These are phyloP conservation scores for Asbolus verrucosus DNA, from an alignment of 1,140 invertebrate species.

Conservation along the genomic window DNA sequence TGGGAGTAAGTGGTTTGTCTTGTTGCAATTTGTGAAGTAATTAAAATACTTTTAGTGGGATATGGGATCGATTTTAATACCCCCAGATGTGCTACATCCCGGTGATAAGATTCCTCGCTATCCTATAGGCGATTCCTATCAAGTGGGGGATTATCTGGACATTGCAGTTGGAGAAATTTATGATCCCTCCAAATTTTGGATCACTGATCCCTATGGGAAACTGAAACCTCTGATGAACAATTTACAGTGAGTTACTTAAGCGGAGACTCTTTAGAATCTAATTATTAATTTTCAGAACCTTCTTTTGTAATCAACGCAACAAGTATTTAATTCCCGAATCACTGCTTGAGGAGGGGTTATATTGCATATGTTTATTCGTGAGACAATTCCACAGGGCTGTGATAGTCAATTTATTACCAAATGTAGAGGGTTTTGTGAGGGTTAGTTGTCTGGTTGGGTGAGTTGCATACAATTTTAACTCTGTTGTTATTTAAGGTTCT, in stretches of 20 bases:
- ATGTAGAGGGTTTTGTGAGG: constrained; percentile 44
- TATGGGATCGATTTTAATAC: too few relatives aligned
- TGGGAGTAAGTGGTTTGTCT: too few relatives aligned
- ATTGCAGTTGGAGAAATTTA: constrained; percentile 56
- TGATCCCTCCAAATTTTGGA: constrained; percentile 61
- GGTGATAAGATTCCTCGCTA: constrained; percentile 50
- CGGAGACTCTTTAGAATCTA: not conserved
- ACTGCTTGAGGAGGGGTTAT: constrained; percentile 52
- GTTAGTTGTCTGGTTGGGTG: constrained; percentile 47
- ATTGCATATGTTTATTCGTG: constrained; percentile 50
- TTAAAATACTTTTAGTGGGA: too few relatives aligned
- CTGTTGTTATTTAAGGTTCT: constrained; percentile 51
- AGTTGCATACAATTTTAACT: not conserved
- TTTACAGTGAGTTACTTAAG: constrained; percentile 49
- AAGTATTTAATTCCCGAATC: constrained; percentile 47
- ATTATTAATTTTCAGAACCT: too few relatives aligned
- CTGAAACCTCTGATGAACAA: constrained; percentile 57
- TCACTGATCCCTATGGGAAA: constrained; percentile 40
- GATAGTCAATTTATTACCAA: constrained; percentile 49
- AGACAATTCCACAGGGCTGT: constrained; percentile 56
- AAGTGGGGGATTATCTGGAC: constrained; percentile 50
- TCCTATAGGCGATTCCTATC: constrained; percentile 46
- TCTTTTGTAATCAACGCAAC: too few relatives aligned
- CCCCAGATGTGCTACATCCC: constrained; percentile 9
- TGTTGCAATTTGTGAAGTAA: too few relatives aligned